Conservation (phyloP, 1,140 invertebrate genomes). For the Rhyzopertha dominica region DNA sequence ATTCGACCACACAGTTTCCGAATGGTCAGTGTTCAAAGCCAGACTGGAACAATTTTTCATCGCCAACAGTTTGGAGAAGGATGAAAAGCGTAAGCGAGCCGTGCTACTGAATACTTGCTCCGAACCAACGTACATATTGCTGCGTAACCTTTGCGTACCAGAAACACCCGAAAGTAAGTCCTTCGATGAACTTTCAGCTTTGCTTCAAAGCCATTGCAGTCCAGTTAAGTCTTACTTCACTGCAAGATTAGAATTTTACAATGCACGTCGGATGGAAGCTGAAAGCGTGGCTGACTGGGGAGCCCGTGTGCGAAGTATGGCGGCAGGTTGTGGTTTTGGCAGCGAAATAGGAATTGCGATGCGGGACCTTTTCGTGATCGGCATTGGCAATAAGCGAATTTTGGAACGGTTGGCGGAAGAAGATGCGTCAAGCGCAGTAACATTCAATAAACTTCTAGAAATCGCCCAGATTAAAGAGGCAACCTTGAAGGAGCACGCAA, state of each 20-base stretch:
- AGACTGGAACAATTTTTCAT: slow-evolving; percentile 9
- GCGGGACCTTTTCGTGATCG: slow-evolving; percentile 15
- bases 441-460: no score
- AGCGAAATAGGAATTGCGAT: slow-evolving; percentile 6
- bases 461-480: no score
- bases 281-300: slow-evolving; percentile 13
- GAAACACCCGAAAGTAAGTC: background rate
- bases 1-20: background rate
- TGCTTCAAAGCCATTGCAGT: background rate
- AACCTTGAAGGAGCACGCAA: no score
- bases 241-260: slow-evolving; percentile 15
- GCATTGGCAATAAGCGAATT: slow-evolving; percentile 10
- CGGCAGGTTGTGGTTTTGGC: slow-evolving; percentile 9
- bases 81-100: slow-evolving; percentile 2
- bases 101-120: slow-evolving; percentile 3
- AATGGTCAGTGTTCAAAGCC: slow-evolving; percentile 2
- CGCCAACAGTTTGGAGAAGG: slow-evolving; percentile 2
- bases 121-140: background rate
- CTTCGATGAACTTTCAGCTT: slow-evolving; percentile 6
- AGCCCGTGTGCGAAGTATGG: slow-evolving; percentile 12
- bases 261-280: background rate
- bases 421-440: slow-evolving; percentile 13
- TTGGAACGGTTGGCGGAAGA: slow-evolving; percentile 15
- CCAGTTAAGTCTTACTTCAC: slow-evolving; percentile 16
- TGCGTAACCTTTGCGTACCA: slow-evolving; percentile 4